phyloP scores from a whole-genome alignment of 2,888 invertebrate species.

The Stenodema calcarata region DNA sequence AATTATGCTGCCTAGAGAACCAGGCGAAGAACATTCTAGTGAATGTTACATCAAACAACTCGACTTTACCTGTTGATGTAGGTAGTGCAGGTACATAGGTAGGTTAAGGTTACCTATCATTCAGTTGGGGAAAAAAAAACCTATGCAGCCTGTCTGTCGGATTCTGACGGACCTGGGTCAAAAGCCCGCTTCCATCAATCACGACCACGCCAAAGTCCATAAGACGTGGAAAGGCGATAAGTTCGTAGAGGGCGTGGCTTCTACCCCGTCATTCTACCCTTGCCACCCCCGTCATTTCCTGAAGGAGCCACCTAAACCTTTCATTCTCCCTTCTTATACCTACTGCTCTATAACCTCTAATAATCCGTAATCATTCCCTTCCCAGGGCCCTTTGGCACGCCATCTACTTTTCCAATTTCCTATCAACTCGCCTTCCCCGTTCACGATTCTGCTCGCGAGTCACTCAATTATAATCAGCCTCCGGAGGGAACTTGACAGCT shows the following conservation, averaged over 20 bases:
- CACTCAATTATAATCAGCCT: constrained; percentile 33
- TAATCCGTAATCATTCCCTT: constrained; percentile 31
- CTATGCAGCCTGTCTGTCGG: not conserved
- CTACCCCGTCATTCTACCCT: not conserved
- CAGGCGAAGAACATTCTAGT: too few species aligned
- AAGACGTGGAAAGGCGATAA: not conserved
- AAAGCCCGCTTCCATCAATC: not conserved
- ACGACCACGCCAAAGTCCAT: constrained; percentile 31
- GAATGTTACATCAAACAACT: too few species aligned
- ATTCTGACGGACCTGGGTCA: not conserved
- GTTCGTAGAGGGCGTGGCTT: constrained; percentile 14
- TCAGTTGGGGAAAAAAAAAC: not conserved
- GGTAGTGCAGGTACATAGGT: too few species aligned
- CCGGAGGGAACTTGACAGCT: constrained; percentile 20
- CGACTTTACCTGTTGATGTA: too few species aligned
- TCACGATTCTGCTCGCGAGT: not conserved
- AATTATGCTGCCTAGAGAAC: too few species aligned
- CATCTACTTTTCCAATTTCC: constrained; percentile 42
- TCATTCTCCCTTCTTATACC: not conserved
- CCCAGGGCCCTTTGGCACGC: constrained; percentile 5
- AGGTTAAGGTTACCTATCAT: not conserved
- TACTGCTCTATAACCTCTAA: constrained; percentile 28
- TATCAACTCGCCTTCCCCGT: not conserved
- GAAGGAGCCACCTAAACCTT: not conserved
- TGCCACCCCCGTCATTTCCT: not conserved